These are phyloP conservation scores for Euphonia xanthogaster DNA, from an alignment of 2,797 vertebrate species.

Conservation along the genomic window DNA sequence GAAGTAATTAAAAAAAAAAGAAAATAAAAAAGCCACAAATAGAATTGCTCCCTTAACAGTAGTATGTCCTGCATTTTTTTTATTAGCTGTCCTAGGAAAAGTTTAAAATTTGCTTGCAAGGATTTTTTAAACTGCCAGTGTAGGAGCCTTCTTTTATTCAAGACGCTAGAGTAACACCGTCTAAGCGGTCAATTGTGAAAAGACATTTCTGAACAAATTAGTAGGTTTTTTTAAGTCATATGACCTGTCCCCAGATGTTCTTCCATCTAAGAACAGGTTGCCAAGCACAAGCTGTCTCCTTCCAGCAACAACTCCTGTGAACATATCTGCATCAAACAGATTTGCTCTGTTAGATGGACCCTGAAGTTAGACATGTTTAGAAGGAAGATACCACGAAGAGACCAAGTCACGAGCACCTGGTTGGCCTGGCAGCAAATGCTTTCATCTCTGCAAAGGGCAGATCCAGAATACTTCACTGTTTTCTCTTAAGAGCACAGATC, in stretches of 20 bases:
- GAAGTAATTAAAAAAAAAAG: background rate
- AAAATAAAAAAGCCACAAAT: background rate
- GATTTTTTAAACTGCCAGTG: background rate
- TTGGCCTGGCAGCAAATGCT: background rate
- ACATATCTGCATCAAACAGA: background rate
- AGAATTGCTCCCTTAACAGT: background rate
- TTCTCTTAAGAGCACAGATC: background rate
- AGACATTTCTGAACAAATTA: background rate
- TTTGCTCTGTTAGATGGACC: background rate
- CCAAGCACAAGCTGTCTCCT: background rate
- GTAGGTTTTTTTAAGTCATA: background rate
- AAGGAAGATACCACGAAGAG: background rate
- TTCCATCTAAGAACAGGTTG: background rate
- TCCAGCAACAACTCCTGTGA: background rate
- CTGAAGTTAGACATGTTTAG: background rate
- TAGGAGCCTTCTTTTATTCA: background rate
- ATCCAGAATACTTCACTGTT: background rate
- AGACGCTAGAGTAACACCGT: background rate
- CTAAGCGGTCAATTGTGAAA: background rate
- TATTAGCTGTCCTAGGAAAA: background rate
- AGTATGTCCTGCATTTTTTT: background rate
- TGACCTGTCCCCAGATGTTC: background rate
- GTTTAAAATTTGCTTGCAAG: background rate
- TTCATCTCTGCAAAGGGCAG: background rate
- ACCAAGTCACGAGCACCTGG: background rate